A percentile compares a stretch with the other conserved stretches of the same genome.
Evolutionary conservation across 92 coral and sea anemone species (phyloP).

Genomic region (Zoanthus sansibaricus): DNA sequence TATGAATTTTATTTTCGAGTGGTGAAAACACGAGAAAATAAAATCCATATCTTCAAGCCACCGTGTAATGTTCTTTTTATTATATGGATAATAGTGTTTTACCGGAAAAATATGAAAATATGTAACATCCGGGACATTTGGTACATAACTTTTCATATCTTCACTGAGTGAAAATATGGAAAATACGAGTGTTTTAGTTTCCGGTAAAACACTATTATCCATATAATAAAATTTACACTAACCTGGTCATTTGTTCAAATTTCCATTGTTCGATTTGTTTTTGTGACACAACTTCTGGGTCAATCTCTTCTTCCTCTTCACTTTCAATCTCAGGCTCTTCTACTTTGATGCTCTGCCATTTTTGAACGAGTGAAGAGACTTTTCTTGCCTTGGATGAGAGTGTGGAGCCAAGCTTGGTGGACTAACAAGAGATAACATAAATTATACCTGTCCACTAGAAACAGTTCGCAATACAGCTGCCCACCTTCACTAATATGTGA

Average conservation of each 20-base stretch:
- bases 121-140: too few relatives aligned
- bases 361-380: constrained; percentile 95
- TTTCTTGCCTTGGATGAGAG: constrained; percentile 94
- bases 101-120: too few relatives aligned
- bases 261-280: constrained; percentile 92
- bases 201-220: too few relatives aligned
- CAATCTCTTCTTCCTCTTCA: constrained; percentile 88
- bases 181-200: too few relatives aligned
- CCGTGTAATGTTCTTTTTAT: too few relatives aligned
- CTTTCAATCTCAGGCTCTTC: constrained; percentile 72
- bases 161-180: too few relatives aligned
- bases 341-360: constrained; percentile 95
- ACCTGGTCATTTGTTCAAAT: constrained; percentile 79
- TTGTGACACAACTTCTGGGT: constrained; percentile 61
- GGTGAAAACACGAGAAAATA: too few relatives aligned
- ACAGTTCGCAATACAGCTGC: neutral
- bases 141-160: too few relatives aligned
- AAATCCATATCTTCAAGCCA: too few relatives aligned
- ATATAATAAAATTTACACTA: too few relatives aligned
- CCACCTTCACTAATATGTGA: neutral
- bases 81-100: too few relatives aligned
- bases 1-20: too few relatives aligned
- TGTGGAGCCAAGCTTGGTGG: constrained; percentile 72
- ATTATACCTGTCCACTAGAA: neutral
- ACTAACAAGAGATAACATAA: constrained; percentile 32